A percentile compares a stretch with the other conserved stretches of the same genome.
phyloP scores from a whole-genome alignment of 2,113 vertebrate genomes.

The Amazona vittata region DNA sequence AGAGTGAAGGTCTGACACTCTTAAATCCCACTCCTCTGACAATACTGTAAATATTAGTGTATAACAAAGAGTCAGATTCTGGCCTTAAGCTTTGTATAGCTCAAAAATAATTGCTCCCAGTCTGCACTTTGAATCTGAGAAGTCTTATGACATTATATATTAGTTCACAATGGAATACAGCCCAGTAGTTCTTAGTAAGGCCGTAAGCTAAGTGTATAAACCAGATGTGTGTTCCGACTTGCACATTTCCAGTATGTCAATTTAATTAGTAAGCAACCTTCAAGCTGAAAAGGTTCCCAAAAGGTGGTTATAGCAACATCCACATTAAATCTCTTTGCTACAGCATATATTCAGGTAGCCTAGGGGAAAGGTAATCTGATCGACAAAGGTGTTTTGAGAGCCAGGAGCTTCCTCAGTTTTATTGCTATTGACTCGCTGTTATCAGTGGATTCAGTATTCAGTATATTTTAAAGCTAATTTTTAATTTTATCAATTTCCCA shows the following conservation, averaged over 20 bases:
- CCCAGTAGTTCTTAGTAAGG: neutral
- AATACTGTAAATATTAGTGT: neutral
- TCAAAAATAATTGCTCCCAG: neutral
- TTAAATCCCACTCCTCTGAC: neutral
- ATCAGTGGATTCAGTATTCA: neutral
- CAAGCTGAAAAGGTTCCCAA: neutral
- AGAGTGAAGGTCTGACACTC: conserved; percentile 88
- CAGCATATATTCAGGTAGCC: neutral
- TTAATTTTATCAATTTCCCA: neutral
- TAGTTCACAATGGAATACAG: neutral
- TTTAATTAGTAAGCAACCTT: neutral
- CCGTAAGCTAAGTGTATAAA: neutral
- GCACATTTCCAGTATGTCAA: neutral
- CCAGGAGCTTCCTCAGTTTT: neutral
- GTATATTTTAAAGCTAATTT: neutral
- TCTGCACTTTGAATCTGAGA: neutral
- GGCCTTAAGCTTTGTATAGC: neutral
- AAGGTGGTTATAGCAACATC: neutral
- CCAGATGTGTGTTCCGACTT: neutral
- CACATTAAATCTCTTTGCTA: neutral
- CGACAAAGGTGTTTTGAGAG: neutral
- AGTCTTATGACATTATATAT: neutral
- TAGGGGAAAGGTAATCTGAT: neutral
- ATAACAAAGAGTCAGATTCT: neutral
- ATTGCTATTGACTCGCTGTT: neutral